Conservation (phyloP, 1,140 invertebrate genomes). For the Pararge aegeria region DNA sequence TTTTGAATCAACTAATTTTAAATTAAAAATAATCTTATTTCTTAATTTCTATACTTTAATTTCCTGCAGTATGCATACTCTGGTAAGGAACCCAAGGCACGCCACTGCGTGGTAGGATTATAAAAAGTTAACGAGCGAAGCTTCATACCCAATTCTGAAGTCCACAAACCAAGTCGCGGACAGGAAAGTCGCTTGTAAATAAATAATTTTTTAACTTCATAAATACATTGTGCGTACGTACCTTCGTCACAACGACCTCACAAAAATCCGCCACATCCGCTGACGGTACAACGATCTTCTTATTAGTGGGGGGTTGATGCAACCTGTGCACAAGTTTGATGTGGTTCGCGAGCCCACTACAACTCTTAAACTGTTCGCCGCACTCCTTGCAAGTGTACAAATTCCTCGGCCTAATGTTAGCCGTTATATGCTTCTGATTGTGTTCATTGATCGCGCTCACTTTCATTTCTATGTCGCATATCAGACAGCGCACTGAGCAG, state of each 20-base stretch:
- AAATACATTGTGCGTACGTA: not conserved
- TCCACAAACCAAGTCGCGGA: too few relatives aligned
- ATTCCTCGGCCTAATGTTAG: constrained; percentile 69
- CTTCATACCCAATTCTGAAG: too few relatives aligned
- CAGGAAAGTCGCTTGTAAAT: too few relatives aligned
- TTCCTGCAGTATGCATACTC: too few relatives aligned
- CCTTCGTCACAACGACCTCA: constrained; percentile 76
- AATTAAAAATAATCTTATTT: too few relatives aligned
- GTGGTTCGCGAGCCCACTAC: constrained; percentile 56
- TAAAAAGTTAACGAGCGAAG: too few relatives aligned
- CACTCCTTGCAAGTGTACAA: constrained; percentile 70
- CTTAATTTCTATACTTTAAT: too few relatives aligned
- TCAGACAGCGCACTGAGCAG: constrained; percentile 66
- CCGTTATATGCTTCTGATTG: constrained; percentile 65
- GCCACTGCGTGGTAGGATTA: too few relatives aligned
- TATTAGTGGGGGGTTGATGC: constrained; percentile 41
- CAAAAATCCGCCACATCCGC: constrained; percentile 74
- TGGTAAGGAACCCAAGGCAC: too few relatives aligned
- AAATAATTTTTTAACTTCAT: too few relatives aligned
- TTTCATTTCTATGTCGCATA: constrained; percentile 71
- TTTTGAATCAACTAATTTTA: too few relatives aligned
- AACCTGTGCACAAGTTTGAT: constrained; percentile 63
- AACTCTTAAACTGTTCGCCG: constrained; percentile 62
- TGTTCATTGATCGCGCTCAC: constrained; percentile 68
- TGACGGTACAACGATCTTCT: constrained; percentile 25